Conservation (phyloP, 2,888 invertebrate genomes). For the Trachelus troglodyta region DNA sequence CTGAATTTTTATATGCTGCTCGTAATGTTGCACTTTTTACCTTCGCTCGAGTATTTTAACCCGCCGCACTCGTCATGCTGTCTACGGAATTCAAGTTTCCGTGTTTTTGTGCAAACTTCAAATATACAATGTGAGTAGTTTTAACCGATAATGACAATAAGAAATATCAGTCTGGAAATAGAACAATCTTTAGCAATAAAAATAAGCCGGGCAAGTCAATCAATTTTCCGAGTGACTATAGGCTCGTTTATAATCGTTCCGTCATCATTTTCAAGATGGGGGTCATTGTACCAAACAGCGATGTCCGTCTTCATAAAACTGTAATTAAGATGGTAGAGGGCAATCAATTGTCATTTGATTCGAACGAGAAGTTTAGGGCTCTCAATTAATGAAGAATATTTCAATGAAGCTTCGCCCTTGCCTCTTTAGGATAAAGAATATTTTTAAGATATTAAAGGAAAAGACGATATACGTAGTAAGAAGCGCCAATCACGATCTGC, state of each 20-base stretch:
- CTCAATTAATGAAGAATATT: background rate
- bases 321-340: conserved; percentile 17
- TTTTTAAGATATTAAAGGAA: background rate
- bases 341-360: conserved; percentile 21
- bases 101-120: background rate
- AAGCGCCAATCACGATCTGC: background rate
- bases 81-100: background rate
- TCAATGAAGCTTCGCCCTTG: background rate
- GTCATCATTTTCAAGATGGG: background rate
- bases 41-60: background rate
- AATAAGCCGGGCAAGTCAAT: background rate
- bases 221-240: background rate
- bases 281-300: background rate
- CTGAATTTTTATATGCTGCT: background rate
- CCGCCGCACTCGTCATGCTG: background rate
- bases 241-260: background rate
- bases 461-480: background rate
- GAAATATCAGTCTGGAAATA: background rate
- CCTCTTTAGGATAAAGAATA: background rate
- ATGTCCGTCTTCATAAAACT: conserved; percentile 21
- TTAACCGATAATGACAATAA: background rate
- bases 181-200: background rate
- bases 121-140: background rate
- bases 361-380: background rate
- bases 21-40: background rate